Evolutionary conservation across 1,140 invertebrate species (phyloP).

Genomic region (Lysiphlebus fabarum): DNA sequence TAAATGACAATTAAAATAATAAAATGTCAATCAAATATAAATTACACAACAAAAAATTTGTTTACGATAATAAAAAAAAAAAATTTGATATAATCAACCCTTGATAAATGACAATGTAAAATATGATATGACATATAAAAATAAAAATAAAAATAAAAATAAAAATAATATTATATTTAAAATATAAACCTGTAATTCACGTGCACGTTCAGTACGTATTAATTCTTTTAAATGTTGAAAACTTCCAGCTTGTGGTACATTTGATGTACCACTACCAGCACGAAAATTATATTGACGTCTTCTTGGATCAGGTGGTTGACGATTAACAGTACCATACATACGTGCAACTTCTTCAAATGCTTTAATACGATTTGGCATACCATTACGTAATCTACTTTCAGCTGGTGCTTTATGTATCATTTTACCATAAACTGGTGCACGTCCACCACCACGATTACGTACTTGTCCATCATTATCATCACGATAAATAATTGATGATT

Average conservation of each 20-base stretch:
- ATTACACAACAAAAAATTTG: too few species aligned
- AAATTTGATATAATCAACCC: too few species aligned
- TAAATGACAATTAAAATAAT: too few species aligned
- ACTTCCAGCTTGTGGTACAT: slow-evolving; percentile 59
- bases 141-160: slow-evolving; percentile 10
- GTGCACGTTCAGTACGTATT: slow-evolving; percentile 63
- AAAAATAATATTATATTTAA: neutral
- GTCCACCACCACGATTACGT: slow-evolving; percentile 35
- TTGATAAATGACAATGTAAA: too few species aligned
- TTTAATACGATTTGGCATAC: slow-evolving; percentile 41
- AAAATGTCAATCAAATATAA: too few species aligned
- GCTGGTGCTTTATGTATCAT: slow-evolving; percentile 61
- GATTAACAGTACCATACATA: slow-evolving; percentile 52
- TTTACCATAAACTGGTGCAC: slow-evolving; percentile 61
- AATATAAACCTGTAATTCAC: slow-evolving; percentile 56
- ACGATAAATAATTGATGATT: slow-evolving; percentile 35
- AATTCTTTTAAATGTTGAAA: slow-evolving; percentile 65
- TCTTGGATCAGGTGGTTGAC: slow-evolving; percentile 42
- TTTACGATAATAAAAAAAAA: too few species aligned
- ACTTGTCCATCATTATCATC: slow-evolving; percentile 31
- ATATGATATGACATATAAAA: too few species aligned
- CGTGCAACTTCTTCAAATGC: slow-evolving; percentile 53
- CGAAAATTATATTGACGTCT: slow-evolving; percentile 37
- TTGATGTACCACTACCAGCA: slow-evolving; percentile 35
- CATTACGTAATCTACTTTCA: slow-evolving; percentile 46